phyloP scores from a whole-genome alignment of 2,797 vertebrate genomes.

The Neosalanx taihuensis region DNA sequence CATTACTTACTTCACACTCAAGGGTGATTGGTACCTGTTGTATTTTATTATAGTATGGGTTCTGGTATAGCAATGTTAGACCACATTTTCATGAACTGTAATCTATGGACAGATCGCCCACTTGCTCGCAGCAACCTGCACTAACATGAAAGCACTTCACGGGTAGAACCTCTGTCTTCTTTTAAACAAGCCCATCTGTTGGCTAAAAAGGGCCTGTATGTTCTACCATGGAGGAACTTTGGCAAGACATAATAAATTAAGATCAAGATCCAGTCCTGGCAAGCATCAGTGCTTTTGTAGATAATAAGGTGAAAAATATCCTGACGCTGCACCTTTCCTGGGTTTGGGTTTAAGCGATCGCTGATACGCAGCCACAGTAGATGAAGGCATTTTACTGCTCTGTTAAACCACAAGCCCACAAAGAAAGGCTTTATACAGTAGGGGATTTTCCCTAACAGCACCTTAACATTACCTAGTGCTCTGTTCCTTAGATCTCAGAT shows the following conservation, averaged over 20 bases:
- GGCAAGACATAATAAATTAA: slow-evolving; percentile 58
- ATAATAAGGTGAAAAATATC: slow-evolving; percentile 50
- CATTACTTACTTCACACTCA: slow-evolving; percentile 28
- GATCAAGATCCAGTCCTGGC: slow-evolving; percentile 49
- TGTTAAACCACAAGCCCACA: slow-evolving; percentile 40
- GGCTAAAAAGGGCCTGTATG: slow-evolving; percentile 32
- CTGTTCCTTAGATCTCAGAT: slow-evolving; percentile 14
- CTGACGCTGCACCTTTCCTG: slow-evolving; percentile 50
- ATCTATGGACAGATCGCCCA: background rate
- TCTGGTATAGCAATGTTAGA: background rate
- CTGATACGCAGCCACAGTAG: slow-evolving; percentile 37
- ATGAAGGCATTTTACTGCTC: slow-evolving; percentile 47
- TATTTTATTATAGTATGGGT: slow-evolving; percentile 17
- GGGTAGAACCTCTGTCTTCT: slow-evolving; percentile 11
- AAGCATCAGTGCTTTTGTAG: slow-evolving; percentile 34
- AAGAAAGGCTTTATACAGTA: slow-evolving; percentile 12
- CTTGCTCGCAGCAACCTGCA: slow-evolving; percentile 12
- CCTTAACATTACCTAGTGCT: background rate
- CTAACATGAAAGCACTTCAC: slow-evolving; percentile 24
- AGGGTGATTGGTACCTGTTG: slow-evolving; percentile 17
- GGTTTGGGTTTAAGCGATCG: slow-evolving; percentile 50
- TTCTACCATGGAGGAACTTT: slow-evolving; percentile 52
- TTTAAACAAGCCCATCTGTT: slow-evolving; percentile 39
- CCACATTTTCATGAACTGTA: slow-evolving; percentile 13
- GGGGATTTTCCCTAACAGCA: background rate